Base-by-base conservation (phyloP, 2,797 vertebrate species). In the Acipenser oxyrinchus region DNA sequence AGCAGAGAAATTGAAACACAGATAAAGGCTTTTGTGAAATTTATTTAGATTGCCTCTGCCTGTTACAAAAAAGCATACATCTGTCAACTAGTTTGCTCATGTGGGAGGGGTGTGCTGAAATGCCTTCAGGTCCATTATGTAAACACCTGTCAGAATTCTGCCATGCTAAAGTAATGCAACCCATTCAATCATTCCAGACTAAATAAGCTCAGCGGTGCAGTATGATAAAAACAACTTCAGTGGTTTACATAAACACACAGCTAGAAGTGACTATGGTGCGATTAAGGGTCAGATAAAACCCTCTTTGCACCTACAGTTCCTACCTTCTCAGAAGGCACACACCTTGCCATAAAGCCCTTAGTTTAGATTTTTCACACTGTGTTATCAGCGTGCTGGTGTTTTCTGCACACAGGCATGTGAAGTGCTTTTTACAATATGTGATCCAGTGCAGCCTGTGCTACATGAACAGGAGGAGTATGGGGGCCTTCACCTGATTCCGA, bases 81-180 rank as follows among this genome's bases (percentile, higher is more conserved):
- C 83, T 86, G 84, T 86, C 84, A 84, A 79, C 76, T 70, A 69
- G 77, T 78, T 78, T 81, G 85, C 84, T 85, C 83, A 78, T 81
- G 79, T 83, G 82, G 84, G 82, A 84, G 84, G 87, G 84, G 81
- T 87, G 82, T 82, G 80, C 75, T 85, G 80, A 88, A 86, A 87
- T 79, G 78, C 81, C 84, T 67, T 80, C 79, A 76, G 76, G 79
- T 73, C 81, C 76, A 79, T 76, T 79, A 80, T 86, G 85, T 90
- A 89, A 89, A 89, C 87, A 89, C 81, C 84, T 87, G 87, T 87
- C 87, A 87, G 86, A 84, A 86, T 85, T 82, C 84, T 87, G 85
- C 83, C 86, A 87, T 77, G 83, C 80, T 86, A 84, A 87, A 86
- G 87, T 84, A 85, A 82, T 86, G 79, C 83, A 84, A 81, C 77